Base-by-base conservation (phyloP, 2,797 vertebrate genomes). In the Brachyalestes nurse region DNA sequence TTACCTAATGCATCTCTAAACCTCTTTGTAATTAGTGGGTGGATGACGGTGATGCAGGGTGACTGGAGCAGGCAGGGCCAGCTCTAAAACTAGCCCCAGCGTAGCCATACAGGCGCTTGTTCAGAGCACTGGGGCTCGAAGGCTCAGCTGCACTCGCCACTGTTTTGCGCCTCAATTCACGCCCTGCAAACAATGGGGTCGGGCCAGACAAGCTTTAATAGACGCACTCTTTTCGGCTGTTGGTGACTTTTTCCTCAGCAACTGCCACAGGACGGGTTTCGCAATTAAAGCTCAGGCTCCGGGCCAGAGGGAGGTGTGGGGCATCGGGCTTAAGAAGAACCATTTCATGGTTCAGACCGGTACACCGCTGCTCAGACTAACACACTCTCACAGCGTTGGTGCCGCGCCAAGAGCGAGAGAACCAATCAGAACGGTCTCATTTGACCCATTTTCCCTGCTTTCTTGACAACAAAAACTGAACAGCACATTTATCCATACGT, bases 1-100 rank as follows among this genome's bases (percentile, higher is more conserved):
- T 97, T 97, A 95, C 93, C 94, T 96, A 97, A 97, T 96, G 92
- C 93, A 94, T 93, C 95, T 93, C 93, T 92, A 96, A 96, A 95
- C 94, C 94, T 94, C 89, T 88, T 91, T 91, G 94, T 96, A 95
- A 97, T 97, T 97, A 97, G 94, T 92, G 86, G 89, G 89, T 90
- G 89, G 89, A 91, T 97, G 96, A 98, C 88, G 92, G 90, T 96
- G 95, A 97, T 96, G 93, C 89, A 91, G 90, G 89, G 81, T 95
- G 97, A 97, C 93, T 91, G 91, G 85, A 90, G 90, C 78, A 87
- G 72, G 86, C 83, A 89, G 88, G 70, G 88, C 87, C 88, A 85
- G 84, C 91, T 90, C 91, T 90, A 69, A 82, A 87, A 94, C 83
- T 79, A 89, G 91, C 86, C 91, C 89, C 89, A 84, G 79, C 84